These are phyloP conservation scores for Gambusia yucatana DNA, from an alignment of 2,797 vertebrate species.

Conservation along the genomic window DNA sequence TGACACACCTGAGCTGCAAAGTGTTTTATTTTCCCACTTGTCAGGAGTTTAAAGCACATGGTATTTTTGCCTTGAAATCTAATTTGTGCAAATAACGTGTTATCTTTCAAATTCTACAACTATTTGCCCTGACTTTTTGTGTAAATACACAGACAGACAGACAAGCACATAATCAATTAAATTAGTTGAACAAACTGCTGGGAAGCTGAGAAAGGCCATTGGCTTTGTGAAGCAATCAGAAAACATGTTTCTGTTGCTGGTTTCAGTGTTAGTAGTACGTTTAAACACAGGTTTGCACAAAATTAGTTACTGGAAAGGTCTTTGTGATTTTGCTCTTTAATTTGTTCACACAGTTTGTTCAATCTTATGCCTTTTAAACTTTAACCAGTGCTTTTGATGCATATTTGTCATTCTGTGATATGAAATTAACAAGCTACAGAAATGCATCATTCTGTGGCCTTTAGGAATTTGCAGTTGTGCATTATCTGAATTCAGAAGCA, in stretches of 20 bases:
- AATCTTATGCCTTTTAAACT: background rate
- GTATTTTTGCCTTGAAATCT: background rate
- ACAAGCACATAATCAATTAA: too few relatives aligned
- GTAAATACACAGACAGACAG: too few relatives aligned
- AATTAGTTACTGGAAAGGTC: background rate
- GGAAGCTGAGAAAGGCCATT: too few relatives aligned
- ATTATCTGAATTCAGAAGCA: background rate
- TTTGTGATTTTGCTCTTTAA: background rate
- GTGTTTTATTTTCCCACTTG: background rate
- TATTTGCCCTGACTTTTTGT: too few relatives aligned
- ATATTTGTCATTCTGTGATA: background rate
- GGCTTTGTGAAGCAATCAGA: too few relatives aligned
- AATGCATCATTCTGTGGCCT: background rate
- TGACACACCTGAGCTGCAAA: background rate
- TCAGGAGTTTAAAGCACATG: background rate
- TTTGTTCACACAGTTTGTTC: background rate
- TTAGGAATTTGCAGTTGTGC: background rate
- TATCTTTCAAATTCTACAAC: background rate
- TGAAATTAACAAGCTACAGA: background rate
- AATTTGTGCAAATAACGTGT: background rate
- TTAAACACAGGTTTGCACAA: background rate
- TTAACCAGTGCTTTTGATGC: background rate
- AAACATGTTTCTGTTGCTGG: background rate
- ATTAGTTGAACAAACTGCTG: too few relatives aligned
- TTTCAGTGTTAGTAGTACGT: background rate